Base-by-base conservation (phyloP, 2,888 invertebrate genomes). In the Brachyptera risi region DNA sequence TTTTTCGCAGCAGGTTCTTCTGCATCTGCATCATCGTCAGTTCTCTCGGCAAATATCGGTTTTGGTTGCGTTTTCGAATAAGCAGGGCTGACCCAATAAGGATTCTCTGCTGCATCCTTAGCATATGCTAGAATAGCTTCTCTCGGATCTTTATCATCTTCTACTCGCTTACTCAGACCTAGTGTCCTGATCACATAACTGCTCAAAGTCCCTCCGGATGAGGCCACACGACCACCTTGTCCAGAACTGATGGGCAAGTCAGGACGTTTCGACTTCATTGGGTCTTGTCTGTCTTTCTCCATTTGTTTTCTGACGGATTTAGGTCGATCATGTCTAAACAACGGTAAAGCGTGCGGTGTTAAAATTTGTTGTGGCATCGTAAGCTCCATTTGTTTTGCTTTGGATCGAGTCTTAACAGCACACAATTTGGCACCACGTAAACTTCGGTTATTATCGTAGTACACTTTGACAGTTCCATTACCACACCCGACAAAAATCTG, bases 171-270 rank as follows among this genome's bases (percentile, higher is more conserved):
- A 71, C 94, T 95, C 7, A 96, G 79, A 0, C 97, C 98, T 59
- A 99, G 80, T 73, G 97, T 96, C 62, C 97, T 85, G 50, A 97
- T 96, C 7, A 98, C 94, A 73, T 93, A 97, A 1, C 97, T 96
- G 68, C 96, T 96, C 0, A 99, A 79, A 0, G 98, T 99, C 59
- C 95, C 94, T 1, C 96, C 96, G 26, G 96, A 94, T 0, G 93
- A 91, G 0, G 94, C 96, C 0, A 97, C 91, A 63, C 97, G 81
- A 0, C 98, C 97, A 27, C 97, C 97, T 60, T 90, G 90, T 0
- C 91, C 92, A 0, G 91, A 92, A 2, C 92, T 92, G 56, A 93
- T 92, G 0, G 93, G 93, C 49, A 93, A 75, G 74, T 93, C 93
- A 0, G 93, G 93, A 38, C 92, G 72, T 49, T 81, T 82, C 0